Conservation (phyloP, 2,888 invertebrate species). For the Ectemnius cavifrons region DNA sequence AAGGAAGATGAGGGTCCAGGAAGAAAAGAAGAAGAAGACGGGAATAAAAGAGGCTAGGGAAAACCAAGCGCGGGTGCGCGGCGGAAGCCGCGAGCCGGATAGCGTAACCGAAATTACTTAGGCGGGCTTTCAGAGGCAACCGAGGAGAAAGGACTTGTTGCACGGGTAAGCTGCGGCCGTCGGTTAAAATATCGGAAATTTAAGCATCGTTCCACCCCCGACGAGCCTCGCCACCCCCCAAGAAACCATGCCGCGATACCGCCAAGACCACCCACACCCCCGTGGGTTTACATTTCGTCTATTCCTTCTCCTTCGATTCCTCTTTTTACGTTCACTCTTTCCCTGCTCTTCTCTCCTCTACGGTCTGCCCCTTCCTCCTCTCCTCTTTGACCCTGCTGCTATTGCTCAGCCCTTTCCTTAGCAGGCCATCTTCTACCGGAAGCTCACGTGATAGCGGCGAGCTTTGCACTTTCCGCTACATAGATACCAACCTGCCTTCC, state of each 20-base stretch:
- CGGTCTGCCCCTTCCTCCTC: slow-evolving; percentile 15
- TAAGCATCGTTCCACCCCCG: slow-evolving; percentile 58
- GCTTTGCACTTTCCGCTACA: slow-evolving; percentile 46
- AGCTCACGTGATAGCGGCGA: slow-evolving; percentile 41
- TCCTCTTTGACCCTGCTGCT: slow-evolving; percentile 5
- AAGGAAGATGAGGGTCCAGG: not conserved
- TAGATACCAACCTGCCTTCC: slow-evolving; percentile 16
- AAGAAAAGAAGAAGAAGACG: slow-evolving; percentile 17
- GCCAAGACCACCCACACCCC: slow-evolving; percentile 15
- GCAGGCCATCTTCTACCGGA: slow-evolving; percentile 29
- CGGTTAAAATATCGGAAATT: slow-evolving; percentile 77
- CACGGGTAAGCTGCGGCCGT: slow-evolving; percentile 72
- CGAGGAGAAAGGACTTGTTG: slow-evolving; percentile 78
- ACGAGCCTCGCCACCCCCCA: slow-evolving; percentile 17
- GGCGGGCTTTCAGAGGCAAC: slow-evolving; percentile 74
- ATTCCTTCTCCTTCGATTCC: slow-evolving; percentile 49
- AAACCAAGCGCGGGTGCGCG: slow-evolving; percentile 38
- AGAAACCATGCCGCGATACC: slow-evolving; percentile 19
- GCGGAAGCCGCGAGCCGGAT: slow-evolving; percentile 65
- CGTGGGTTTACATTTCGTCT: slow-evolving; percentile 60
- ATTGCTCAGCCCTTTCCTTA: no score
- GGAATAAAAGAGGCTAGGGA: slow-evolving; percentile 56
- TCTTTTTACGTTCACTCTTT: slow-evolving; percentile 29
- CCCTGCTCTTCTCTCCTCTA: slow-evolving; percentile 17
- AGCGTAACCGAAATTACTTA: slow-evolving; percentile 75